Evolutionary conservation across 1,140 invertebrate species (phyloP), one percentile per base, ranked within the genome.

Genomic region (Hypothenemus hampei): DNA sequence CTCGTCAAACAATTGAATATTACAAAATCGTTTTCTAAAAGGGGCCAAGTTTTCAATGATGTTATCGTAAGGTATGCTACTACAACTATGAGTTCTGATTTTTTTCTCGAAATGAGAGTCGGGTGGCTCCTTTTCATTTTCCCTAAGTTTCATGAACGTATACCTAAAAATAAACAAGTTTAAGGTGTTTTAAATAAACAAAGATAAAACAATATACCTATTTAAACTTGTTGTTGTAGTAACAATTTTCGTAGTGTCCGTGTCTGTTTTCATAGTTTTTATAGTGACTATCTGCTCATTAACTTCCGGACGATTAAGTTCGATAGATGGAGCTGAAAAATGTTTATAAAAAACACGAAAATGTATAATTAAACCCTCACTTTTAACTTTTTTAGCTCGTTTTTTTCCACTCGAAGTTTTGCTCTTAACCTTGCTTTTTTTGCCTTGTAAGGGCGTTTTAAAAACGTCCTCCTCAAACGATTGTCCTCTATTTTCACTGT

Each of bases 41-140:
- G 69, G 68, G 8, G 67, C 69, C 29, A 71, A 48, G 54, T 71
- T 71, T 35, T 69, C 69, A 26, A 71, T 71, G n/a, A 71, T 65
- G 49, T 70, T 67, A 49, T 71, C 69, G 41, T 71, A 69, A 0
- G 68, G 64, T 51, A 71, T 68, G 7, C 66, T 69, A 11, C 67
- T 69, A 47, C 69, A 71, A 44, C 68, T 69, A 16, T 69, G 68
- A 0, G 69, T 71, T 20, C 69, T 60, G 6, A 54, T 61, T 46
- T 71, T 68, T 47, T 68, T 69, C 23, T 66, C 64, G 6, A 39
- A 35, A 20, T 62, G 57, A 19, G 45, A 35, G 22, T 57, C 54
- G n/a, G n/a, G n/a, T n/a, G 52, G 43, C 16, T 44, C 11, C 20
- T 16, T 39, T 11, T 59, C 54, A 10, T 64, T 59, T 24, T 68